Base-by-base conservation (phyloP, 1,140 invertebrate species). In the Papilio xuthus region DNA sequence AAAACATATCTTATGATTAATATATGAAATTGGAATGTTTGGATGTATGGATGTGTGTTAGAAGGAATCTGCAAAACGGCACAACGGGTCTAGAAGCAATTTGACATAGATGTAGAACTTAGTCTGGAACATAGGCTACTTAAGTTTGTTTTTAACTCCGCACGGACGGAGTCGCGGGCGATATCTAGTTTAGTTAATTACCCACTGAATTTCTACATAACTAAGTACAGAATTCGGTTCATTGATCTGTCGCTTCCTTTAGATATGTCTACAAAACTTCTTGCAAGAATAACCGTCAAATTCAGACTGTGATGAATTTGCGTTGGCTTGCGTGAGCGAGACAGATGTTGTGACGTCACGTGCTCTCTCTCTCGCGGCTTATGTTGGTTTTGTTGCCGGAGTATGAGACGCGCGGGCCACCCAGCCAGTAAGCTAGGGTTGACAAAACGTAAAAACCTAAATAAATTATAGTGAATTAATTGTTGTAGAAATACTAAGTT, bases 311-410 rank as follows among this genome's bases (percentile, higher is more conserved):
- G 50, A 41, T 76, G 71, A 73, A 73, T 73, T 73, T 50, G 71
- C 71, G 71, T 73, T 50, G 37, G 77, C 26, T 79, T 77, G 83
- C 80, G 80, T 69, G 82, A 86, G 74, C 23, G 84, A 80, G 85
- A 84, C 47, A 73, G 74, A 13, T 8, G 26, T 7, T 13, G 44
- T 86, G 84, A 84, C 81, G 85, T 86, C 80, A 85, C 80, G 69
- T 53, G 44, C 10, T 88, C 87, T 81, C 82, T 86, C 83, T 44
- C 76, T 56, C 80, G 44, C 50, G 20, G 37, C 78, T 81, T 79
- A 80, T 89, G 78, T 90, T 87, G 88, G 84, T 90, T 90, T 87
- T 86, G 80, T 84, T 86, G 86, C 86, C 84, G 81, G 81, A 84
- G 81, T 86, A 86, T 88, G 84, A 87, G 86, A 90, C 83, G 83